These are phyloP conservation scores for Morone chrysops DNA, from an alignment of 2,113 vertebrate species.

Conservation along the genomic window DNA sequence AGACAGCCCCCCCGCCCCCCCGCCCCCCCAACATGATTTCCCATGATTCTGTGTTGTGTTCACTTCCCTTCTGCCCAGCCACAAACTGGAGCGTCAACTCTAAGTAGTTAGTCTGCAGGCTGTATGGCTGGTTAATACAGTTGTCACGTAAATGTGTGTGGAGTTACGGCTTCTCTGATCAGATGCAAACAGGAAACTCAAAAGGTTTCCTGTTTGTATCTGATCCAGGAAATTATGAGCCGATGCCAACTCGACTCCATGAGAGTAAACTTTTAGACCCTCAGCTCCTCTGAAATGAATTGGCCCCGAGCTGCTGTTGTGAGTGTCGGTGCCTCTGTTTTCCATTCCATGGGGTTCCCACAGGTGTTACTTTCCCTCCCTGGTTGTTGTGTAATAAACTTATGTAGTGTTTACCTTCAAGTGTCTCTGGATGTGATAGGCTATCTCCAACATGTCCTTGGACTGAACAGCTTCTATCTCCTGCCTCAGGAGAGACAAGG, in stretches of 20 bases:
- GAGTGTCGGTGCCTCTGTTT: neutral
- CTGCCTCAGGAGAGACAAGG: constrained; percentile 93
- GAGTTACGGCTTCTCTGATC: too few relatives aligned
- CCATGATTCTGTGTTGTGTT: too few relatives aligned
- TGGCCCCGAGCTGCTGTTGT: neutral
- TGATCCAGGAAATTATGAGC: neutral
- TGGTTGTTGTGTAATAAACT: neutral
- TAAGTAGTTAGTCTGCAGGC: neutral
- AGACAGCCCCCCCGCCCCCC: too few relatives aligned
- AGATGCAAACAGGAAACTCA: too few relatives aligned
- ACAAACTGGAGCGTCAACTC: too few relatives aligned
- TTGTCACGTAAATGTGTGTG: neutral
- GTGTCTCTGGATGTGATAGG: constrained; percentile 91
- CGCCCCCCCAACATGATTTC: too few relatives aligned
- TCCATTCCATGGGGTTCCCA: too few relatives aligned
- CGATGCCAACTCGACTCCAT: neutral
- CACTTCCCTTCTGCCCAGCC: too few relatives aligned
- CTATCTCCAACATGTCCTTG: constrained; percentile 91
- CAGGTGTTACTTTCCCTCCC: neutral
- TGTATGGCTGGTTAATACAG: neutral
- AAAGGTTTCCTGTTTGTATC: neutral
- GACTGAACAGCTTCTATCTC: constrained; percentile 91
- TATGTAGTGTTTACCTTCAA: constrained; percentile 65
- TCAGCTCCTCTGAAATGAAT: neutral
- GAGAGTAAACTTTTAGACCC: neutral